phyloP scores from a whole-genome alignment of 2,113 vertebrate species.

The Dromiciops gliroides region DNA sequence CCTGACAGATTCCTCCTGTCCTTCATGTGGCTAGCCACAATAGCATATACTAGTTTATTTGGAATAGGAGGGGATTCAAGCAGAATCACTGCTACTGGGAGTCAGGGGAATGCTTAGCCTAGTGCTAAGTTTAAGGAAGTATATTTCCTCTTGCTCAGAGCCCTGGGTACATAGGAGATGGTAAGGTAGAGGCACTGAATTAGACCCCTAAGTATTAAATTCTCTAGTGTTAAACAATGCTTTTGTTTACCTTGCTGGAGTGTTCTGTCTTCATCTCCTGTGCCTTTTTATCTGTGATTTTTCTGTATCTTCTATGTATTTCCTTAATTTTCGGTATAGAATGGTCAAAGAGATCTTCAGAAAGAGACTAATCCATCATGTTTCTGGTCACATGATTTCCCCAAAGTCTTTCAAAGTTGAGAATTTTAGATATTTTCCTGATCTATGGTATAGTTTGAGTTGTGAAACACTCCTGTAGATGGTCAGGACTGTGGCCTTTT shows the following conservation, averaged over 20 bases:
- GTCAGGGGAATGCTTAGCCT: background rate
- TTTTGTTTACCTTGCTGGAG: background rate
- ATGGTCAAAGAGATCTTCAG: background rate
- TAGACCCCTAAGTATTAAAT: background rate
- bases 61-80: background rate
- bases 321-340: background rate
- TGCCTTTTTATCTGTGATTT: background rate
- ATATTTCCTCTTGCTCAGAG: background rate
- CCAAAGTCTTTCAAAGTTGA: background rate
- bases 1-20: background rate
- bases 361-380: background rate
- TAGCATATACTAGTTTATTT: background rate
- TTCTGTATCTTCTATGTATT: background rate
- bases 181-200: background rate
- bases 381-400: background rate
- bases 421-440: background rate
- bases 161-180: background rate
- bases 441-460: background rate
- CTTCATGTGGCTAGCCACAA: background rate
- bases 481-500: background rate
- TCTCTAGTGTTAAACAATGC: background rate
- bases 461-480: background rate
- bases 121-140: background rate
- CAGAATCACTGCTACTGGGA: too few species aligned
- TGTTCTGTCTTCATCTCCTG: background rate